Percentiles rank a stretch among this genome's conserved stretches.
phyloP scores from a whole-genome alignment of 2,888 invertebrate genomes.

The Priocnemis perturbator region DNA sequence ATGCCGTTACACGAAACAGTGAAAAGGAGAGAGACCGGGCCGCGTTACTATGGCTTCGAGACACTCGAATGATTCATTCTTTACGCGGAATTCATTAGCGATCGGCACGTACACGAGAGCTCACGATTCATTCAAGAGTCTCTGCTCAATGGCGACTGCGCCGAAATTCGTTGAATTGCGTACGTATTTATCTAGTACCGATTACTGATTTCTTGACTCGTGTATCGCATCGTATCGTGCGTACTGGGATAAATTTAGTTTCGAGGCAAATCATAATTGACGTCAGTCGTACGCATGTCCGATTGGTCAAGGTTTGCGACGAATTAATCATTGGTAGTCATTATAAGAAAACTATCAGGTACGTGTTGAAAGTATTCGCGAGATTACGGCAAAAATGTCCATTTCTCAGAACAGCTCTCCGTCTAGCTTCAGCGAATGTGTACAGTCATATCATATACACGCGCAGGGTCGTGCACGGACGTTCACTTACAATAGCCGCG shows the following conservation, averaged over 20 bases:
- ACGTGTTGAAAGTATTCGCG: slow-evolving; percentile 46
- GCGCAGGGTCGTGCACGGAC: no score
- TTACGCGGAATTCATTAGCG: slow-evolving; percentile 3
- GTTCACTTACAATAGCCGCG: slow-evolving; percentile 11
- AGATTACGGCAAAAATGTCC: not conserved
- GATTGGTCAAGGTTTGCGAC: slow-evolving; percentile 51
- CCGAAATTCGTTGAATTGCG: no score
- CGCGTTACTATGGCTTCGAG: not conserved
- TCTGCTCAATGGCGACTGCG: not conserved
- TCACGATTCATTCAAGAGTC: not conserved
- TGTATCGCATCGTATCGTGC: no score
- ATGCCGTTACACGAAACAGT: slow-evolving; percentile 24
- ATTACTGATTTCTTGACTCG: no score
- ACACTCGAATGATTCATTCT: slow-evolving; percentile 15
- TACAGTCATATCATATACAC: no score
- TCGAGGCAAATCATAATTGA: no score
- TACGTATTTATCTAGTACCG: no score
- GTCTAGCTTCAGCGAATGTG: no score
- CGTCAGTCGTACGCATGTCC: no score
- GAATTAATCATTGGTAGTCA: slow-evolving; percentile 42
- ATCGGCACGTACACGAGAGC: not conserved
- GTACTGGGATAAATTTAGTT: no score
- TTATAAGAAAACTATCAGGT: slow-evolving; percentile 44
- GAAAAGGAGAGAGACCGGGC: slow-evolving; percentile 10
- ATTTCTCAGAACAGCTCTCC: no score